phyloP scores from a whole-genome alignment of 2,797 vertebrate genomes.

The Scleropages formosus region DNA sequence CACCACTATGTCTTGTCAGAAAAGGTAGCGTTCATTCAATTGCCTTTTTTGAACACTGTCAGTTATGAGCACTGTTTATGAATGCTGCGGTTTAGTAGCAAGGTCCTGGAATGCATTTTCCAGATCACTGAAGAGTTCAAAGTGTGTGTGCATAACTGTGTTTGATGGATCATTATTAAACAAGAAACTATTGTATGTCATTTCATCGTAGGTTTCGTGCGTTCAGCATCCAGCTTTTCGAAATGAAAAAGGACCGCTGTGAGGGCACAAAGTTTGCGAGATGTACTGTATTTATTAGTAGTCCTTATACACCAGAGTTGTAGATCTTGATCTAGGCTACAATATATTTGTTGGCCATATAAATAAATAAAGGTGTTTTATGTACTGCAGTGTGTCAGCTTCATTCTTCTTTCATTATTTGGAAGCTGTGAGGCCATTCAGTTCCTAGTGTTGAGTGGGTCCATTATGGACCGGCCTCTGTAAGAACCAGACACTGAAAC shows the following conservation, averaged over 20 bases:
- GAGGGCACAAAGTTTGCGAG: conserved; percentile 2
- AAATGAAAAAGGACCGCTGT: not conserved
- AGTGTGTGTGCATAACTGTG: conserved; percentile 5
- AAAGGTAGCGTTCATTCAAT: conserved; percentile 8
- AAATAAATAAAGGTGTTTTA: conserved; percentile 5
- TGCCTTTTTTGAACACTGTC: conserved; percentile 9
- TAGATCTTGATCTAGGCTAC: conserved; percentile 7
- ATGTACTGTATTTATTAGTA: conserved; percentile 13
- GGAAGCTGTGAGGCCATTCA: not conserved
- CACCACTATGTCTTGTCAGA: conserved; percentile 22
- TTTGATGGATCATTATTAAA: conserved; percentile 4
- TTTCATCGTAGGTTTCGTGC: not conserved
- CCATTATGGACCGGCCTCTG: not conserved
- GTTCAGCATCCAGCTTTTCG: not conserved
- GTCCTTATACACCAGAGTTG: not conserved
- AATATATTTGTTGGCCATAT: not conserved
- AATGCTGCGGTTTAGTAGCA: not conserved
- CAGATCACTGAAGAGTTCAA: conserved; percentile 27
- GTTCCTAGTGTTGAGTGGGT: not conserved
- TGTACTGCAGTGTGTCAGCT: conserved; percentile 6
- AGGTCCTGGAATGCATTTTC: not conserved
- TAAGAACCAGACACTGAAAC: not conserved
- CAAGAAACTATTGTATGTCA: not conserved
- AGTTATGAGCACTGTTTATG: not conserved
- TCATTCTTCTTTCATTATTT: conserved; percentile 16